phyloP scores from a whole-genome alignment of 2,113 vertebrate species.

The Seriola dumerili region DNA sequence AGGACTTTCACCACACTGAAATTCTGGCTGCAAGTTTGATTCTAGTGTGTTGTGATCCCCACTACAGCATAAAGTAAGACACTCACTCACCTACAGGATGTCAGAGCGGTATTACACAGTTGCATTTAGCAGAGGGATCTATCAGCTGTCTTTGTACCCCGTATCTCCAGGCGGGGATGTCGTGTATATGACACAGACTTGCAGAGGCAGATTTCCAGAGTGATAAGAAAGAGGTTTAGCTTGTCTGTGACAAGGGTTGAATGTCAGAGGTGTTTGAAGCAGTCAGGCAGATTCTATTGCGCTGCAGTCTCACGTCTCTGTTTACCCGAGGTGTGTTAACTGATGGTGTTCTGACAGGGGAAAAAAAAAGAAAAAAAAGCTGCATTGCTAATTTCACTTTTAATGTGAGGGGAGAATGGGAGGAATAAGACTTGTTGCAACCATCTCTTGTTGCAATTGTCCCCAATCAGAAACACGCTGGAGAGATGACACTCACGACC shows the following conservation, averaged over 20 bases:
- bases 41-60: neutral
- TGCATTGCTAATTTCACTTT: constrained; percentile 26
- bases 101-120: constrained; percentile 10
- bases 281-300: constrained; percentile 51
- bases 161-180: constrained; percentile 40
- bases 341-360: constrained; percentile 23
- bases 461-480: too few relatives aligned
- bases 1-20: too few relatives aligned
- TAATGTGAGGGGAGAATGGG: neutral
- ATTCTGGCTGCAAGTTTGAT: neutral
- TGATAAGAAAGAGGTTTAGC: constrained; percentile 47
- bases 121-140: constrained; percentile 34
- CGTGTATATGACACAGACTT: constrained; percentile 48
- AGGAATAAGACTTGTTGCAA: too few relatives aligned
- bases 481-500: too few relatives aligned
- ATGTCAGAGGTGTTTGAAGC: constrained; percentile 66
- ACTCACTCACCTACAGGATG: constrained; percentile 16
- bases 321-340: constrained; percentile 32
- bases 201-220: constrained; percentile 43
- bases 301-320: constrained; percentile 47
- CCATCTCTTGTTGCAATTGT: too few relatives aligned
- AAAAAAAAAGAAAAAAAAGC: neutral
- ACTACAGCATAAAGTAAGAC: constrained; percentile 18
- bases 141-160: constrained; percentile 48
- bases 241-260: constrained; percentile 55